Percentiles rank a stretch among this genome's conserved stretches.
Evolutionary conservation across 1,140 invertebrate genomes (phyloP).

Genomic region (Steinernema feltiae): DNA sequence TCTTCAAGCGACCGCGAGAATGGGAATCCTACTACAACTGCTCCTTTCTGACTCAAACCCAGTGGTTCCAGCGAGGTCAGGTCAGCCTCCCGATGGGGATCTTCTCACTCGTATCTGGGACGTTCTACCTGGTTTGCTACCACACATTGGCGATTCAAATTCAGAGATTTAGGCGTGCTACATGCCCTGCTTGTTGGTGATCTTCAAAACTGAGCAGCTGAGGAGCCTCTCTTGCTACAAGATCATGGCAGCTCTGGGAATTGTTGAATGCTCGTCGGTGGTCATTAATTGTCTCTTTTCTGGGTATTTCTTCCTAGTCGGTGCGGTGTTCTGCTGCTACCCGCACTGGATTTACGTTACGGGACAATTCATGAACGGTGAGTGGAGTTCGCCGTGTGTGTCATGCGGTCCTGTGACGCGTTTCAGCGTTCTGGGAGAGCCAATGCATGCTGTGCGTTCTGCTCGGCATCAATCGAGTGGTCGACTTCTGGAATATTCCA

Average conservation of each 20-base stretch:
- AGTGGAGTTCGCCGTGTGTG: not conserved
- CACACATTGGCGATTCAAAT: not conserved
- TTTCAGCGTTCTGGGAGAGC: slow-evolving; percentile 5
- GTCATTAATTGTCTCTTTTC: not conserved
- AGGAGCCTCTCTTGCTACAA: slow-evolving; percentile 5
- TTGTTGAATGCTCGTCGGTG: not conserved
- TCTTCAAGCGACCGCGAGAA: not conserved
- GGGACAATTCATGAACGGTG: not conserved
- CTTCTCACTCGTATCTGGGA: not conserved
- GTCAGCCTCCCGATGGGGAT: not conserved
- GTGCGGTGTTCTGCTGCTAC: not conserved
- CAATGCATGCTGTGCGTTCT: not conserved
- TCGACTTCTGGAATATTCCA: not conserved
- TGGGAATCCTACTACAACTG: not conserved
- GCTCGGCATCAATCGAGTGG: not conserved
- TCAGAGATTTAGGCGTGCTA: not conserved
- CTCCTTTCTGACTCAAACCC: not conserved
- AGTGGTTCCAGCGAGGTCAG: not conserved
- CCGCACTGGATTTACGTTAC: not conserved
- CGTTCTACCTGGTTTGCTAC: not conserved
- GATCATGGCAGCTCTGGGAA: not conserved
- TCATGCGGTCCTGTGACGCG: not conserved
- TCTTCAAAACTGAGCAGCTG: not conserved
- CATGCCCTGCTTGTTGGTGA: not conserved
- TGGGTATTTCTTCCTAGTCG: not conserved